Conservation (phyloP, 1,140 invertebrate genomes). For the Riptortus pedestris region DNA sequence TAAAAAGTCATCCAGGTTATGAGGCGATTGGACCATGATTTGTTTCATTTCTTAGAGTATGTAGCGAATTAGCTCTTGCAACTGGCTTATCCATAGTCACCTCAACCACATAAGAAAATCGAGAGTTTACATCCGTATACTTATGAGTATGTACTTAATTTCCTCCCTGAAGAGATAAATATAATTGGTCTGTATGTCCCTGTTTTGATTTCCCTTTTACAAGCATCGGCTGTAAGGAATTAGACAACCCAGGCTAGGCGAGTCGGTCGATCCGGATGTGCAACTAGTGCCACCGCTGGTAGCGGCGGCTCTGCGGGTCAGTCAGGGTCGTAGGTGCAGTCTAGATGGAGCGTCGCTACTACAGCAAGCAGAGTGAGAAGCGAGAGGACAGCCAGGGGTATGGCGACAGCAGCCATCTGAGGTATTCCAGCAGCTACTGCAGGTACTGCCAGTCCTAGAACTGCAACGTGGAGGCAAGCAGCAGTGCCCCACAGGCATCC, state of each 20-base stretch:
- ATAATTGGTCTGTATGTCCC: too few relatives aligned
- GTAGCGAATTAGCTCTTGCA: too few relatives aligned
- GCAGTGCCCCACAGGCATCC: conserved; percentile 42
- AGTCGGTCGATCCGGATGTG: conserved; percentile 19
- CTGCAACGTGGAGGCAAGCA: conserved; percentile 31
- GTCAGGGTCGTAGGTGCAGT: conserved; percentile 29
- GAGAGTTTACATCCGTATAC: too few relatives aligned
- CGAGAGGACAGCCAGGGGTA: conserved; percentile 21
- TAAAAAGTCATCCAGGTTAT: too few relatives aligned
- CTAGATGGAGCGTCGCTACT: conserved; percentile 19
- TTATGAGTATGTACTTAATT: too few relatives aligned
- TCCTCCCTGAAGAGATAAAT: too few relatives aligned
- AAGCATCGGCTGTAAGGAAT: too few relatives aligned
- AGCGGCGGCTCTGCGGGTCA: conserved; percentile 26
- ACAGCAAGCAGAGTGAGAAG: conserved; percentile 23
- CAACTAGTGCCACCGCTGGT: conserved; percentile 21
- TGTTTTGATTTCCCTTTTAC: too few relatives aligned
- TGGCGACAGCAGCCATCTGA: conserved; percentile 23
- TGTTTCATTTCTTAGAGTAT: too few relatives aligned
- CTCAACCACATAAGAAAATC: too few relatives aligned
- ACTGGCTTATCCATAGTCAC: too few relatives aligned
- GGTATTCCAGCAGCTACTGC: not conserved
- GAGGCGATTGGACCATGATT: too few relatives aligned
- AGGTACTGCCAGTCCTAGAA: conserved; percentile 16
- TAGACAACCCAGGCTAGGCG: conserved; percentile 23